phyloP scores from a whole-genome alignment of 2,797 vertebrate species.

The Gymnoscopelus microlampas region DNA sequence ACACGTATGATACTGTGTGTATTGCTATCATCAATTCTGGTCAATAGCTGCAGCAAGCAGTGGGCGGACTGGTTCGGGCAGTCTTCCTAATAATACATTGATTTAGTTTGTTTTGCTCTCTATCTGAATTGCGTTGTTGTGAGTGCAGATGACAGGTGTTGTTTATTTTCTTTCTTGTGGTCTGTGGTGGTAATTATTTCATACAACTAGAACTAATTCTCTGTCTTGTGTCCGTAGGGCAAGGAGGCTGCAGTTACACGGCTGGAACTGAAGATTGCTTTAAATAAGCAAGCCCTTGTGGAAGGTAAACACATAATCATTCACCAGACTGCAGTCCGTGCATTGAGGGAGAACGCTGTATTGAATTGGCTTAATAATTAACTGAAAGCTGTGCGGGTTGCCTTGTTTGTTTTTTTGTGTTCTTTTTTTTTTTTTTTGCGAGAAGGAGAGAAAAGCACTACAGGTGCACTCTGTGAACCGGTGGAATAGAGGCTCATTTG shows the following conservation, averaged over 20 bases:
- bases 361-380: slow-evolving; percentile 75
- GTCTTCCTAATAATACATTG: slow-evolving; percentile 27
- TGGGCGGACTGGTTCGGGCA: slow-evolving; percentile 27
- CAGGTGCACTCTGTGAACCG: slow-evolving; percentile 50
- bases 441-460: slow-evolving; percentile 6
- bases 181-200: slow-evolving; percentile 64
- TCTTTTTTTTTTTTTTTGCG: slow-evolving; percentile 21
- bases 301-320: slow-evolving; percentile 89
- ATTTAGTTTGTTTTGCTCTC: slow-evolving; percentile 4
- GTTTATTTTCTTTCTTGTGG: slow-evolving; percentile 4
- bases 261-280: slow-evolving; percentile 90
- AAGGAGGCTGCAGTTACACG: slow-evolving; percentile 86
- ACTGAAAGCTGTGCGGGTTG: slow-evolving; percentile 50
- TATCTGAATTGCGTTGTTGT: slow-evolving; percentile 62
- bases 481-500: slow-evolving; percentile 28
- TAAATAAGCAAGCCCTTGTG: slow-evolving; percentile 86
- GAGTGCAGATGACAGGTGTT: slow-evolving; percentile 44
- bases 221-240: slow-evolving; percentile 85
- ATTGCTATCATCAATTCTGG: slow-evolving; percentile 25
- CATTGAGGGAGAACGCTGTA: slow-evolving; percentile 47
- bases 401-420: slow-evolving; percentile 54
- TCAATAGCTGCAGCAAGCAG: slow-evolving; percentile 33
- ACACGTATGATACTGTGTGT: slow-evolving; percentile 15
- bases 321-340: slow-evolving; percentile 57
- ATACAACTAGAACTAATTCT: slow-evolving; percentile 74